These are phyloP conservation scores for Eubucco bourcierii DNA, from an alignment of 2,113 vertebrate species.

Conservation along the genomic window DNA sequence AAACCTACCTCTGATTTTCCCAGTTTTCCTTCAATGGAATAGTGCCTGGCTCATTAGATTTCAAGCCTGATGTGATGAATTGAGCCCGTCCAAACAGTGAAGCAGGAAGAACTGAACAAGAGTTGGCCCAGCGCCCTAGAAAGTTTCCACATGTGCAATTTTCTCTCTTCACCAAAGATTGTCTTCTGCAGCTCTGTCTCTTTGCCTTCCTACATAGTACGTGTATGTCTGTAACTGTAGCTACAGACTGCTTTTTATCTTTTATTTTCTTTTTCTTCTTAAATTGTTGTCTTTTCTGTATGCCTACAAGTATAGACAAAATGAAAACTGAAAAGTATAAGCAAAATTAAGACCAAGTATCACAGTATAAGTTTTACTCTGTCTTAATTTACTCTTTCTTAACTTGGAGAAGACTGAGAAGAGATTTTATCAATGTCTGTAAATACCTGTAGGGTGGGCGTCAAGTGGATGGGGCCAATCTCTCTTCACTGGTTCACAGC, in stretches of 20 bases:
- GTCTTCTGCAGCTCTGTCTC: background rate
- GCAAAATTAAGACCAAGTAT: background rate
- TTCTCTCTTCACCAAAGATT: background rate
- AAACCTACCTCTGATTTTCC: background rate
- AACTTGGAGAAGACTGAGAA: background rate
- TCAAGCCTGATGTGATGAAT: background rate
- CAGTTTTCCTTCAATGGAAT: background rate
- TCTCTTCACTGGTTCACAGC: too few species aligned
- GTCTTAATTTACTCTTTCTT: background rate
- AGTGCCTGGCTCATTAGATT: background rate
- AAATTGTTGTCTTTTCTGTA: background rate
- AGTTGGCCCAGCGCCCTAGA: background rate
- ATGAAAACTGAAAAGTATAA: background rate
- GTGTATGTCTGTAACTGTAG: background rate
- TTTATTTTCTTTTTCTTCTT: background rate
- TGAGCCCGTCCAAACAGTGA: background rate
- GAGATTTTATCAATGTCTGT: too few species aligned
- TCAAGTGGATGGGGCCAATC: too few species aligned
- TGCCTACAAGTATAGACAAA: background rate
- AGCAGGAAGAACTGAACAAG: slow-evolving; percentile 4
- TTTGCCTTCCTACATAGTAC: background rate
- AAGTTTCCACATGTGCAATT: background rate
- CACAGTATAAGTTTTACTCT: background rate
- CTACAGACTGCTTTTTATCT: background rate
- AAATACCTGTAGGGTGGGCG: too few species aligned